Evolutionary conservation across 2,797 vertebrate species (phyloP).

Genomic region (Poecilia wingei): DNA sequence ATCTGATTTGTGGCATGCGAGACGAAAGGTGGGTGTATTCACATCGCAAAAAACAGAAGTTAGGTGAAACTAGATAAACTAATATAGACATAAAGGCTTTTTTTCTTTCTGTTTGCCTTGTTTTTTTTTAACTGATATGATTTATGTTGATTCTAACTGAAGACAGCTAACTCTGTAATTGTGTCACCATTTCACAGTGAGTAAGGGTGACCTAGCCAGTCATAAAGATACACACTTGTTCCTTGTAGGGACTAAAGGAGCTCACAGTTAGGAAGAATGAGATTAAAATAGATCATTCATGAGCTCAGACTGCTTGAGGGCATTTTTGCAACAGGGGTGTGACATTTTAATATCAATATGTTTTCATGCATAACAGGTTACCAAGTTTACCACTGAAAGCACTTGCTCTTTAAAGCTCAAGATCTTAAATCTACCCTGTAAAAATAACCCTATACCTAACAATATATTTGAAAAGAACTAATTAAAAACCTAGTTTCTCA

Average conservation of each 20-base stretch:
- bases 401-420: constrained; percentile 1
- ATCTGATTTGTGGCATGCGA: constrained; percentile 51
- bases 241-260: background rate
- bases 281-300: background rate
- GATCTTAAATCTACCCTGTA: background rate
- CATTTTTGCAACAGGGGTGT: background rate
- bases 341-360: background rate
- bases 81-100: constrained; percentile 42
- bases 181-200: constrained; percentile 39
- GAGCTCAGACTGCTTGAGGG: background rate
- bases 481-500: constrained; percentile 25
- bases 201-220: constrained; percentile 26
- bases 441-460: background rate
- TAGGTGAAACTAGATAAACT: constrained; percentile 57
- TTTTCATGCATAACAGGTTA: background rate
- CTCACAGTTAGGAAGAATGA: constrained; percentile 4
- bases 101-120: constrained; percentile 47
- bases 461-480: constrained; percentile 21
- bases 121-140: constrained; percentile 27
- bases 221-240: constrained; percentile 7
- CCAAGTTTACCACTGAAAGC: background rate
- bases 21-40: constrained; percentile 38
- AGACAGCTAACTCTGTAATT: constrained; percentile 33
- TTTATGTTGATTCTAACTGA: constrained; percentile 57
- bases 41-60: constrained; percentile 29